A percentile compares a stretch with the other conserved stretches of the same genome.
Conservation (phyloP, 1,140 invertebrate genomes). For the Parasteatoda tepidariorum region DNA sequence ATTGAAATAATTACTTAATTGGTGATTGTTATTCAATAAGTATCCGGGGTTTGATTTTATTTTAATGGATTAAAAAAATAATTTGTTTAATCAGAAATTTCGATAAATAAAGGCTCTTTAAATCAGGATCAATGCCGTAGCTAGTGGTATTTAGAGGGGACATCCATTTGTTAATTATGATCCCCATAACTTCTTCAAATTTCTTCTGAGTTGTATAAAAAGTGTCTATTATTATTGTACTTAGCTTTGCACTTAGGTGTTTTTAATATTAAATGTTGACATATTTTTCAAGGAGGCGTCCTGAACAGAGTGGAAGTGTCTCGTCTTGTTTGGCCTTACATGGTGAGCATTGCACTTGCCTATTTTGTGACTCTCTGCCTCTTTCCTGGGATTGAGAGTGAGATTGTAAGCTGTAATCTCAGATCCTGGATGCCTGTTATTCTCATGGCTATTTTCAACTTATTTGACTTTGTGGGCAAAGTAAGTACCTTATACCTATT, state of each 20-base stretch:
- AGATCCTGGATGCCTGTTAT: conserved; percentile 91
- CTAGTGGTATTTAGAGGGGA: no score
- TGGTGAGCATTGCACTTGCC: conserved; percentile 85
- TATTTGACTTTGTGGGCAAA: conserved; percentile 87
- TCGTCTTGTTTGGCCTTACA: conserved; percentile 86
- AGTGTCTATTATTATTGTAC: background rate
- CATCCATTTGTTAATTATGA: no score
- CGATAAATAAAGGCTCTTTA: no score
- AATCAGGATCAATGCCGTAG: no score
- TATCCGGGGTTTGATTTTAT: no score
- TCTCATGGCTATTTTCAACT: conserved; percentile 88
- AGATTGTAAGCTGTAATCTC: conserved; percentile 84
- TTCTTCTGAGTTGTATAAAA: no score
- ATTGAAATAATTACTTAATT: no score
- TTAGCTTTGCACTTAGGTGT: background rate
- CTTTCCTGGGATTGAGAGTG: conserved; percentile 89
- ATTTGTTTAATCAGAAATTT: no score
- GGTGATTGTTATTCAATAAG: no score
- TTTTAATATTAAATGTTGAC: background rate
- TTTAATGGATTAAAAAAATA: no score
- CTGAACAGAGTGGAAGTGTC: conserved; percentile 80
- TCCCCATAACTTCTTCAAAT: no score
- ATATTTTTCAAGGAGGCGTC: conserved; percentile 74
- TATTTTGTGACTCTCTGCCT: conserved; percentile 89
- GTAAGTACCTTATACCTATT: conserved; percentile 68